Evolutionary conservation across 1,140 invertebrate species (phyloP), one percentile per base, ranked within the genome.

Genomic region (Bombus pyrosoma): DNA sequence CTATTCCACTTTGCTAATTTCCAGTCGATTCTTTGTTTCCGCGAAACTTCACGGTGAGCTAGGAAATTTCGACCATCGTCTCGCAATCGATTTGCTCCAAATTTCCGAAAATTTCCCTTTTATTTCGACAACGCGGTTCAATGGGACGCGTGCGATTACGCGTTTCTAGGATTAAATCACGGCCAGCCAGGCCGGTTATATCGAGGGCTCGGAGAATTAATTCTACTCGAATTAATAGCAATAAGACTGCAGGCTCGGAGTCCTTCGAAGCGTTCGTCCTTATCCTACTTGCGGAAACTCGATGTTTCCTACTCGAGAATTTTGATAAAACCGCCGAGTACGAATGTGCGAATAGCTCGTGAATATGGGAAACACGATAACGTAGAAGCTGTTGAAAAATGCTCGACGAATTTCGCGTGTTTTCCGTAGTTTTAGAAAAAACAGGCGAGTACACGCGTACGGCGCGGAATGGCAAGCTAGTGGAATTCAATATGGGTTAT

Each of bases 401-500:
- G 15, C 6, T 47, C 47, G 28, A 59, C 0, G 57, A 28, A 12
- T 59, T 59, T 59, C 25, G 25, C 43, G 15, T 28, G 28, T 62
- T 62, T n/a, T n/a, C 1, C 59, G 28, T 28, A 62, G 34, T 69
- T 69, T n/a, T 43, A 15, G 12, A 47, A 53, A 37, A 5, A 18
- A 1, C 22, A 3, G 41, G 2, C 6, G 34, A 34, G 32, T 10
- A 22, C 34, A 13, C 10, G 68, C 32, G 22, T 28, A 28, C 3
- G 13, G 6, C 4, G 57, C 28, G 3, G 0, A 66, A 66, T 57
- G 71, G 79, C 53, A 43, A 13, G 28, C 41, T 1, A 0, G 25
- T 9, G 32, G 47, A 78, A 71, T 84, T 53, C 75, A 1, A 84
- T 73, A 89, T 71, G 53, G 66, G 73, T 85, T 83, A 83, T 72